phyloP scores from a whole-genome alignment of 2,888 invertebrate genomes.

The Carterocephalus palaemon region DNA sequence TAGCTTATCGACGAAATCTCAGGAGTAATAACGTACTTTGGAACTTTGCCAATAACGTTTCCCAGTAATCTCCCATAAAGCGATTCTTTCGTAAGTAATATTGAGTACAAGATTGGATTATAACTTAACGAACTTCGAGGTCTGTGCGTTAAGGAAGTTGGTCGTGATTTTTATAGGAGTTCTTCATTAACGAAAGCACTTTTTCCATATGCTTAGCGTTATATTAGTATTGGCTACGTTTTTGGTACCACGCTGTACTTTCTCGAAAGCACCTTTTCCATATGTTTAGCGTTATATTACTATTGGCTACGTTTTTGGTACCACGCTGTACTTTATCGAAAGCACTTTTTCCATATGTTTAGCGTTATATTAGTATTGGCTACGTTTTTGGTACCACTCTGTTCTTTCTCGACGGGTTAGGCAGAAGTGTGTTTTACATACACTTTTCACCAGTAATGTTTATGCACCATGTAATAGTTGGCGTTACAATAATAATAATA shows the following conservation, averaged over 20 bases:
- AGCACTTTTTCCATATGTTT: not conserved
- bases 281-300: too few relatives aligned
- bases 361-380: not conserved
- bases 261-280: not conserved
- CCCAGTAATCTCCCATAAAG: conserved; percentile 35
- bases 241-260: too few relatives aligned
- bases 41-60: conserved; percentile 24
- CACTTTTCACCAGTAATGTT: too few relatives aligned
- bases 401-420: not conserved
- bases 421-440: too few relatives aligned
- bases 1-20: conserved; percentile 12
- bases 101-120: conserved; percentile 43
- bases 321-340: not conserved
- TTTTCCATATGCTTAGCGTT: not conserved
- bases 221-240: not conserved
- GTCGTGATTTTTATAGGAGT: not conserved
- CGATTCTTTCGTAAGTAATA: conserved; percentile 44
- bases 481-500: too few relatives aligned
- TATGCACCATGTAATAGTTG: too few relatives aligned
- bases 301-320: too few relatives aligned
- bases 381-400: too few relatives aligned
- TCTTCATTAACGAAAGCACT: conserved; percentile 1
- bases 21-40: conserved; percentile 13
- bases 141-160: conserved; percentile 17
- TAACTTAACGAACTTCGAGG: conserved; percentile 25